Conservation (phyloP, 2,888 invertebrate species). For the Muschampia plurimacula region DNA sequence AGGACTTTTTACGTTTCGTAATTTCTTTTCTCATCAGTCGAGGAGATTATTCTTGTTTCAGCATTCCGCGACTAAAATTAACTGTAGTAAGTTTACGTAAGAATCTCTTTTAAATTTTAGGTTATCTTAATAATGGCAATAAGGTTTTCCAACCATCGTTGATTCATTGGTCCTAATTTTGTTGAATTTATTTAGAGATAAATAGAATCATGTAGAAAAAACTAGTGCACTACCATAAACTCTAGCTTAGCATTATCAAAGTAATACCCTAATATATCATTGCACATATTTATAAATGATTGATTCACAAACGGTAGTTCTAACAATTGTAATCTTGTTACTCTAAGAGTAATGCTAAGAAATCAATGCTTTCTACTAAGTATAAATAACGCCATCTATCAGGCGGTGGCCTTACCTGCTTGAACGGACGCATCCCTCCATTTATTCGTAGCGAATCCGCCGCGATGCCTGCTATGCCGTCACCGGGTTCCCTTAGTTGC, state of each 20-base stretch:
- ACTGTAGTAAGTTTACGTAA: background rate
- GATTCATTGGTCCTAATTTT: background rate
- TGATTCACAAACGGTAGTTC: background rate
- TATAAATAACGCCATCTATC: slow-evolving; percentile 68
- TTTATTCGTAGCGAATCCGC: slow-evolving; percentile 98
- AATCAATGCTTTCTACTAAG: slow-evolving; percentile 20
- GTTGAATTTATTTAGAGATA: background rate
- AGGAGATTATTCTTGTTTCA: slow-evolving; percentile 16
- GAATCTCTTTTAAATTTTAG: background rate
- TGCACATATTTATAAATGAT: background rate
- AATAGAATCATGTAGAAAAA: background rate
- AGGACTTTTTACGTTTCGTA: slow-evolving; percentile 18
- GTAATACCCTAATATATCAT: background rate
- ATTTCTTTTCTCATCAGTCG: slow-evolving; percentile 21
- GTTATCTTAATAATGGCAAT: background rate
- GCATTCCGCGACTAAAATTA: slow-evolving; percentile 8
- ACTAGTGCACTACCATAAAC: background rate
- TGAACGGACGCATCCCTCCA: slow-evolving; percentile 98
- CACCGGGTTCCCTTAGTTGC: slow-evolving; percentile 92
- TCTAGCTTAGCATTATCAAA: background rate
- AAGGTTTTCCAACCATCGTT: background rate
- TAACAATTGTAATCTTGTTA: background rate
- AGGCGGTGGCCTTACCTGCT: slow-evolving; percentile 89
- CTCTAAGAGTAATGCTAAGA: background rate
- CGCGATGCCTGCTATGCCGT: slow-evolving; percentile 97